phyloP scores from a whole-genome alignment of 30 jellyfish, hydroid and myxozoan genomes.

The Cassiopea andromeda region DNA sequence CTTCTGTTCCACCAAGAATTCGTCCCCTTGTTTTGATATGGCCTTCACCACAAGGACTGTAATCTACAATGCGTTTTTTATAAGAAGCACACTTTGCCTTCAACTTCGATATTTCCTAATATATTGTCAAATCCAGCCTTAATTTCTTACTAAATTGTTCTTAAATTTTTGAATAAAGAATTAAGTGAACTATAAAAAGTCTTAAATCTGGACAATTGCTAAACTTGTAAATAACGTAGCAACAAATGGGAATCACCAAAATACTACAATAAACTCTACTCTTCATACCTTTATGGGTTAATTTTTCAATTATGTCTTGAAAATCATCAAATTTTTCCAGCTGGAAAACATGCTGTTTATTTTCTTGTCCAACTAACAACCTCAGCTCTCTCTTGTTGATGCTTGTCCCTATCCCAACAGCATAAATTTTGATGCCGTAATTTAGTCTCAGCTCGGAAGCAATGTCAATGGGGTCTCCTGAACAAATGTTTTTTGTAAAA shows the following conservation, averaged over 20 bases:
- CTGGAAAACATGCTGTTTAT: conserved; percentile 41
- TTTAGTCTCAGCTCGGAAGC: conserved; percentile 34
- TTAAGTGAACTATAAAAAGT: too few relatives aligned
- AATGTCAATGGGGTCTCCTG: conserved; percentile 58
- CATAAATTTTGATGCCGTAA: conserved; percentile 46
- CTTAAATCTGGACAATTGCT: too few relatives aligned
- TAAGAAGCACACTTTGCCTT: too few relatives aligned
- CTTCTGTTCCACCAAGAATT: conserved; percentile 35
- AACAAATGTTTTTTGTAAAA: too few relatives aligned
- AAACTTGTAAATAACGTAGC: too few relatives aligned
- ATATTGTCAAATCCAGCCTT: too few relatives aligned
- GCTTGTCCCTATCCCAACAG: conserved; percentile 74
- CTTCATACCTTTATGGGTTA: conserved; percentile 46
- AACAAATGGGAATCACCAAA: too few relatives aligned
- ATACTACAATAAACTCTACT: not conserved
- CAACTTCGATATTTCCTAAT: too few relatives aligned
- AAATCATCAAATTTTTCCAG: conserved; percentile 27
- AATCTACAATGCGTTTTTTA: conserved; percentile 10
- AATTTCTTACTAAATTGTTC: too few relatives aligned
- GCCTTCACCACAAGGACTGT: conserved; percentile 66
- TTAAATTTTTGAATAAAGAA: too few relatives aligned
- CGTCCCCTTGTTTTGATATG: conserved; percentile 23
- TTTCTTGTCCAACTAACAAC: conserved; percentile 8
- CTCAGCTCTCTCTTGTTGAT: conserved; percentile 40
- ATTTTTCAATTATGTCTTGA: conserved; percentile 10